phyloP scores from a whole-genome alignment of 2,888 invertebrate species.

The Fragum whitleyi region DNA sequence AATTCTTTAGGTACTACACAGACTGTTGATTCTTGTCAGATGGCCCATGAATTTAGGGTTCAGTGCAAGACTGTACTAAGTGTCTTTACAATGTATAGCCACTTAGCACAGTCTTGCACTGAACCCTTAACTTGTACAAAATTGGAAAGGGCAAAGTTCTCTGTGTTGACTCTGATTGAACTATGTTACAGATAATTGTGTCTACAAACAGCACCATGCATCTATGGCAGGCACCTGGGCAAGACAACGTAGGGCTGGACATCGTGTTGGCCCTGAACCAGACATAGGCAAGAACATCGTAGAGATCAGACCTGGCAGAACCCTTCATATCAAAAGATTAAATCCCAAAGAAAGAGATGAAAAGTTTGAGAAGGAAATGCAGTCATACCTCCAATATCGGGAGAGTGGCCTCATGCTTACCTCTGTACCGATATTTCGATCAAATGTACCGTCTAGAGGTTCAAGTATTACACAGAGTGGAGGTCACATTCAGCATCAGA shows the following conservation, averaged over 20 bases:
- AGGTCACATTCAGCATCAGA: not conserved
- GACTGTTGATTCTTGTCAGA: no score
- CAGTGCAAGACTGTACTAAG: no score
- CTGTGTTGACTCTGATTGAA: no score
- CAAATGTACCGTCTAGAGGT: not conserved
- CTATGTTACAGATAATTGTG: no score
- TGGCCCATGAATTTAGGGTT: no score
- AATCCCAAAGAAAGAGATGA: slow-evolving; percentile 76
- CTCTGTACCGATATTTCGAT: slow-evolving; percentile 30
- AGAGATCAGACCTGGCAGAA: slow-evolving; percentile 73
- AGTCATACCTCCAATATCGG: slow-evolving; percentile 66
- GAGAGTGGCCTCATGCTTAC: slow-evolving; percentile 48
- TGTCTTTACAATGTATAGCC: no score
- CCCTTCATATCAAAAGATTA: slow-evolving; percentile 73
- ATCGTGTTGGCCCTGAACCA: slow-evolving; percentile 67
- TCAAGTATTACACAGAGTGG: slow-evolving; percentile 4
- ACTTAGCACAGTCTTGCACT: no score
- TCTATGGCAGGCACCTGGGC: slow-evolving; percentile 23
- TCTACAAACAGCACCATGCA: not conserved
- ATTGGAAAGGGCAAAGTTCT: no score
- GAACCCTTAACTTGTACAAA: no score
- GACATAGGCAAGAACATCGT: slow-evolving; percentile 56
- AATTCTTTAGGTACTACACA: no score
- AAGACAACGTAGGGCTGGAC: slow-evolving; percentile 18
- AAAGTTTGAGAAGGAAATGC: slow-evolving; percentile 75